phyloP scores from a whole-genome alignment of 2,888 invertebrate genomes.

The Osmoderma eremita region DNA sequence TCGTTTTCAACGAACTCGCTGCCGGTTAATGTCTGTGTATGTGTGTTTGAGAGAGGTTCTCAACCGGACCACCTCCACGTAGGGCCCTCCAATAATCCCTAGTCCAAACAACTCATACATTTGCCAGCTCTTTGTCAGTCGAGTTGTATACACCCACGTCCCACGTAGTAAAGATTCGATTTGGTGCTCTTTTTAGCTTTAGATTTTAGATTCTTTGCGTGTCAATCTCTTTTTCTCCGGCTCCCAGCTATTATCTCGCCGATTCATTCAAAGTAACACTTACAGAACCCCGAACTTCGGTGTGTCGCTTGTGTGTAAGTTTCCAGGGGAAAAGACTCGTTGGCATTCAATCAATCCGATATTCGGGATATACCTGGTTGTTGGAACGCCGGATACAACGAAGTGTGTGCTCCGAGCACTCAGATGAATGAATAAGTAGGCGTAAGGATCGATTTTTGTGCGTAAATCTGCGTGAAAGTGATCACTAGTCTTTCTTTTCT shows the following conservation, averaged over 20 bases:
- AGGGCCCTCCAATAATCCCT: slow-evolving; percentile 49
- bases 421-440: too few relatives aligned
- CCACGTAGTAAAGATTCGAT: slow-evolving; percentile 8
- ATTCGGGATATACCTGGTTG: too few relatives aligned
- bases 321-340: not conserved
- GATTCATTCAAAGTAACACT: slow-evolving; percentile 31
- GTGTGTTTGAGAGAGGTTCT: slow-evolving; percentile 15
- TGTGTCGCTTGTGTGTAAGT: not conserved
- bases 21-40: too few relatives aligned
- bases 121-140: slow-evolving; percentile 45
- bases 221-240: slow-evolving; percentile 4
- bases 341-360: too few relatives aligned
- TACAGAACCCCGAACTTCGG: not conserved
- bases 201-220: not conserved
- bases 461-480: too few relatives aligned
- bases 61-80: slow-evolving; percentile 49
- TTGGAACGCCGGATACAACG: too few relatives aligned
- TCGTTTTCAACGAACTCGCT: not conserved
- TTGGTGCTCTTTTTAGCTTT: slow-evolving; percentile 25
- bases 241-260: slow-evolving; percentile 7
- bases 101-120: slow-evolving; percentile 49
- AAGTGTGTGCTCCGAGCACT: too few relatives aligned
- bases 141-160: slow-evolving; percentile 46
- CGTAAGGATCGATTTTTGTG: too few relatives aligned
- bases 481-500: too few relatives aligned